A percentile compares a stretch with the other conserved stretches of the same genome.
phyloP scores from a whole-genome alignment of 2,113 vertebrate species.

The Danionella cerebrum region DNA sequence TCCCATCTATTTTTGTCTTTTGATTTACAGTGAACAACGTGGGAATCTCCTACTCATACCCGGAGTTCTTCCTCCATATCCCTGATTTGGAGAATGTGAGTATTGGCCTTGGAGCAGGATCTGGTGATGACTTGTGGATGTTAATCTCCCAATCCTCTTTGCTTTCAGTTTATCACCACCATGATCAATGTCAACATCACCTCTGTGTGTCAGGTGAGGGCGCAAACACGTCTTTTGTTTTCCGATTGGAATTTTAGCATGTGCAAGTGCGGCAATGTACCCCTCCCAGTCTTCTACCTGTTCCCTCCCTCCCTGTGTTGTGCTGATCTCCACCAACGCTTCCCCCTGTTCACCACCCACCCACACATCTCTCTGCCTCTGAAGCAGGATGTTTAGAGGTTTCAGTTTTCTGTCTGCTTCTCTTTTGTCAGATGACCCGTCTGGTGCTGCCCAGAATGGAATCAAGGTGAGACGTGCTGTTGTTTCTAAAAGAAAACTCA shows the following conservation, averaged over 20 bases:
- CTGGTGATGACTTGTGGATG: too few relatives aligned
- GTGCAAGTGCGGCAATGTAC: constrained; percentile 3
- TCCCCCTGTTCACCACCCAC: constrained; percentile 61
- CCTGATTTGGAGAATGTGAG: constrained; percentile 86
- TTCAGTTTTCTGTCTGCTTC: not conserved
- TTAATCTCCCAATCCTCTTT: not conserved
- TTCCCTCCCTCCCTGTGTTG: constrained; percentile 58
- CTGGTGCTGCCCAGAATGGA: constrained; percentile 91
- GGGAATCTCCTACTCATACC: constrained; percentile 78
- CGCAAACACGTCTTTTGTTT: too few relatives aligned
- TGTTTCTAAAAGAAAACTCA: not conserved
- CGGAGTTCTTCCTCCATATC: constrained; percentile 84
- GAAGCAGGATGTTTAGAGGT: not conserved
- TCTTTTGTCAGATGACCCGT: constrained; percentile 77
- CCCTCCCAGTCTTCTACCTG: constrained; percentile 49
- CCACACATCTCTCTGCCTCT: constrained; percentile 23
- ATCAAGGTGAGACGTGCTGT: constrained; percentile 76
- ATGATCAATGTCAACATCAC: constrained; percentile 82
- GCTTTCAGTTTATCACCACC: constrained; percentile 69
- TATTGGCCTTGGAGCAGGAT: constrained; percentile 6
- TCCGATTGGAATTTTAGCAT: not conserved
- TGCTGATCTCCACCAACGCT: constrained; percentile 67
- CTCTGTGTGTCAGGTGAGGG: constrained; percentile 85
- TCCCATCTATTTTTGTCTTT: constrained; percentile 1
- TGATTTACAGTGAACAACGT: constrained; percentile 89